Evolutionary conservation across 2,113 vertebrate species (phyloP), one percentile per base, ranked within the genome.

Genomic region (Carassius auratus): DNA sequence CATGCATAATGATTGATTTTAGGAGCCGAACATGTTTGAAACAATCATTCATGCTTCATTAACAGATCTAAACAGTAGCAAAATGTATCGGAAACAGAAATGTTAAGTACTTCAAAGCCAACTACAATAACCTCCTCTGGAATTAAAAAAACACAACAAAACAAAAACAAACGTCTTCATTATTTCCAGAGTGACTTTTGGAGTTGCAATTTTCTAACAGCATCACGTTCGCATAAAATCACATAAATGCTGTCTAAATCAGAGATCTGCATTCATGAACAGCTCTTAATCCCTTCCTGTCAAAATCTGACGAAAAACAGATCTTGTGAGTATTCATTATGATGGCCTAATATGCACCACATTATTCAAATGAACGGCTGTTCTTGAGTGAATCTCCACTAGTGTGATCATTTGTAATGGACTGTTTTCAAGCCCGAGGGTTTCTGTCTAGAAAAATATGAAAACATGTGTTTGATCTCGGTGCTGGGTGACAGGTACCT

Each of bases 381-480:
- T 48, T 81, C 36, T 26, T 76, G 66, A 78, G 81, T 82, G 84
- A 82, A 71, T 82, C 62, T 71, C 78, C 76, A 17, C 83, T 85
- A 86, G 83, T 89, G 77, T 85, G 85, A 91, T 90, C 88, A 82
- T 64, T 87, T 80, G 86, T 83, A 90, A 91, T n/a, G n/a, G 75
- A 68, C 83, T 86, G 87, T 86, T 80, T 91, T 73, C 87, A 85
- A 83, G 84, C 88, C 87, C 59, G 50, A 30, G 73, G 89, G 87
- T 38, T 80, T 55, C 83, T 82, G 80, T 87, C 90, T 88, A 76
- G 42, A 17, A 71, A 76, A 83, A 64, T 78, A 89, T 88, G 87
- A 86, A 90, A 92, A 91, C 86, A 76, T 52, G 88, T 86, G 87
- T 89, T 92, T 90, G 86, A 88, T 85, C 88, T 87, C 88, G 80